Conservation (phyloP, 1,140 invertebrate genomes). For the Ericerus pela region DNA sequence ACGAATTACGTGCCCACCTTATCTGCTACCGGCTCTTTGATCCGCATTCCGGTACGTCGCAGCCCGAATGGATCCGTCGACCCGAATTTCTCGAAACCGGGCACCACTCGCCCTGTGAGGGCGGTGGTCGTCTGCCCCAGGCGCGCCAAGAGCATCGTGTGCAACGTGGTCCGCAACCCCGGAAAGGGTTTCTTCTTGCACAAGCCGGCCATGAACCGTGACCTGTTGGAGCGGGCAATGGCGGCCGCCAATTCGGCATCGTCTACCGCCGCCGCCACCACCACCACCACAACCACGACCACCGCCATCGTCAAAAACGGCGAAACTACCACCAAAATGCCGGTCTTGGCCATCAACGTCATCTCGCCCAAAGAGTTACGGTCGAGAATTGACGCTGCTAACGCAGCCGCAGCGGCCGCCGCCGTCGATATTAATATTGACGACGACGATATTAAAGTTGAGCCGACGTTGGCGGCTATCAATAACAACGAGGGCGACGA, state of each 20-base stretch:
- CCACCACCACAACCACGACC: no score
- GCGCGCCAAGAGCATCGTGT: not conserved
- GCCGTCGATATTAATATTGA: not conserved
- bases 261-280: no score
- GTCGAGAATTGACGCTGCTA: not conserved
- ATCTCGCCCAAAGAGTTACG: not conserved
- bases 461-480: not conserved
- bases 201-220: not conserved
- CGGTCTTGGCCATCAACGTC: not conserved
- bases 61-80: not conserved
- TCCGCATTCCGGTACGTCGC: not conserved
- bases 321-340: constrained; percentile 1
- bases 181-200: not conserved
- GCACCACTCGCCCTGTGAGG: not conserved
- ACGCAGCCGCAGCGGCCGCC: not conserved
- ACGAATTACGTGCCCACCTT: not conserved
- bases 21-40: not conserved
- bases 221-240: no score
- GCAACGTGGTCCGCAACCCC: not conserved
- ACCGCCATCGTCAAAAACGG: no score
- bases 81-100: not conserved
- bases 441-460: no score
- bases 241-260: no score
- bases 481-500: no score
- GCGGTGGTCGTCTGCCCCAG: not conserved